Evolutionary conservation across 2,113 vertebrate species (phyloP).

Genomic region (Nymphicus hollandicus): DNA sequence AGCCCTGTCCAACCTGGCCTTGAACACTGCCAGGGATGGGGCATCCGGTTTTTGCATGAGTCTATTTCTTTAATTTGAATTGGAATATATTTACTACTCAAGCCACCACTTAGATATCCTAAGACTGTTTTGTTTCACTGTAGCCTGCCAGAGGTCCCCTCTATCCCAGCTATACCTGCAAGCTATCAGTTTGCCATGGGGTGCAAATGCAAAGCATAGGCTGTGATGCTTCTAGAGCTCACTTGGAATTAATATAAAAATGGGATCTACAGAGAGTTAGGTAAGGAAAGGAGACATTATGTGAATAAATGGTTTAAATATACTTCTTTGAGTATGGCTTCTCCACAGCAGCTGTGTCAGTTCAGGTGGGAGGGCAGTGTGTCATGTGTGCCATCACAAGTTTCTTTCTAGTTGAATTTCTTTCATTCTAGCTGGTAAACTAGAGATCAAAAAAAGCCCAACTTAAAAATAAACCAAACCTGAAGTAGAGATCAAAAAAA

Average conservation of each 20-base stretch:
- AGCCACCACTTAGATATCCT: background rate
- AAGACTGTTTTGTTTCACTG: background rate
- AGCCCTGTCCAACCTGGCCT: background rate
- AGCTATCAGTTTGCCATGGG: background rate
- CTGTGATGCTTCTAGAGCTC: background rate
- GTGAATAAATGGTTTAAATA: background rate
- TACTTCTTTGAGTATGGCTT: background rate
- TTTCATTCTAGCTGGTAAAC: background rate
- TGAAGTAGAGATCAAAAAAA: conserved; percentile 44
- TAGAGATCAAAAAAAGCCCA: background rate
- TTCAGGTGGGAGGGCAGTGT: background rate
- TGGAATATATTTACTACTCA: background rate
- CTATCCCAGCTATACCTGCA: background rate
- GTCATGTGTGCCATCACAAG: background rate
- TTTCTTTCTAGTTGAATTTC: background rate
- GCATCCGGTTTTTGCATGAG: rapidly evolving
- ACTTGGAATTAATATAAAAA: conserved; percentile 16
- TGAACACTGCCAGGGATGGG: background rate
- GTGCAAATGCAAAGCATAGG: background rate
- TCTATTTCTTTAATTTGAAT: background rate
- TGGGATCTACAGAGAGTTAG: background rate
- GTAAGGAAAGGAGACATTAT: background rate
- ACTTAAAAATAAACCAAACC: conserved; percentile 16
- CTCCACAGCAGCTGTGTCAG: background rate
- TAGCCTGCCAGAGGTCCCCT: background rate